Base-by-base conservation (phyloP, 2,113 vertebrate species). In the Channa argus region DNA sequence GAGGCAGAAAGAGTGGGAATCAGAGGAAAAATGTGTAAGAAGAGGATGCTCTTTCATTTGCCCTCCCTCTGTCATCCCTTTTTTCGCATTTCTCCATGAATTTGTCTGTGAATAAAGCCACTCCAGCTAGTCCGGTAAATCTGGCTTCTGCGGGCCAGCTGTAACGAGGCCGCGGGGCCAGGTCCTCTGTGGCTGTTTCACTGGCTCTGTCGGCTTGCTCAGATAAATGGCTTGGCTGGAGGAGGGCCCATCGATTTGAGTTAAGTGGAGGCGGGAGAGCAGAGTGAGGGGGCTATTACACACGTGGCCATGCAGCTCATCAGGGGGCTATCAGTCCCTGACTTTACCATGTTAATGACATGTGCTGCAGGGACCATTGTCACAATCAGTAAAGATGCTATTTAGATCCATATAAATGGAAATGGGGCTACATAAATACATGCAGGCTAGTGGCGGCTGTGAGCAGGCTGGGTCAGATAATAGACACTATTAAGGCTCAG, bases 171-270 rank as follows among this genome's bases (percentile, higher is more conserved):
- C 77, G 46, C 2, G 12, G 68, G 84, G 84, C 84, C 86, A 63
- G 75, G 83, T 88, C 89, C 90, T 82, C 80, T 39, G 86, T 82
- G 86, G 83, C 82, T 74, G 76, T 89, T 89, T 87, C 88, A 55
- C 71, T 54, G 79, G 78, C 63, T 88, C 74, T 77, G 77, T 85
- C n/a, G 55, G 74, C 80, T 85, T 12, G 60, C 63, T 80, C 80
- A 86, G 90, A 92, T 91, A 87, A 93, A 92, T 90, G 78, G 79
- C 82, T 24, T 13, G 39, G 82, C 88, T 88, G 83, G 78, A 85
- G 86, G 87, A 90, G 86, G 80, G 85, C 82, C 74, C 88, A 92
- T 93, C 84, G 92, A 93, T 92, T 92, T 88, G 70, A 91, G 86
- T 87, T 88, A 91, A 92, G 90, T 90, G 85, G 85, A 79, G 63